A percentile compares a stretch with the other conserved stretches of the same genome.
Evolutionary conservation across 2,113 vertebrate species (phyloP).

Genomic region (Ptilonorhynchus violaceus): DNA sequence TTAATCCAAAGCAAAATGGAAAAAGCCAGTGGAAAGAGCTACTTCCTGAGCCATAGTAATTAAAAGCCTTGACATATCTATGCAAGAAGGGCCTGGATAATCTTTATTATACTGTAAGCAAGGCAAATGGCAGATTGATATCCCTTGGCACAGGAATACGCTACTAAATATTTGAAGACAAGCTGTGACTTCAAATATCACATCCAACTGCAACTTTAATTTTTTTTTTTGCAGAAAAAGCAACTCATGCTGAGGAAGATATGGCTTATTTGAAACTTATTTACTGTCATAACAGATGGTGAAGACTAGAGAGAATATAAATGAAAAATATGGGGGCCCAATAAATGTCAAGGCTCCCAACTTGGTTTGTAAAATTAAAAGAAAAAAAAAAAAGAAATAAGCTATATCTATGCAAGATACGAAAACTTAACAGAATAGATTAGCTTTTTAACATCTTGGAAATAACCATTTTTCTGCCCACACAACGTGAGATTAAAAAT

Average conservation of each 20-base stretch:
- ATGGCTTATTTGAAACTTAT: constrained; percentile 68
- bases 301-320: constrained; percentile 69
- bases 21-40: not conserved
- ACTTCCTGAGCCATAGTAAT: constrained; percentile 9
- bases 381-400: constrained; percentile 15
- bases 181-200: constrained; percentile 70
- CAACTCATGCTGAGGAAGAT: constrained; percentile 69
- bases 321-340: constrained; percentile 71
- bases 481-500: constrained; percentile 18
- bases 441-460: constrained; percentile 56
- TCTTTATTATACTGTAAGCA: constrained; percentile 65
- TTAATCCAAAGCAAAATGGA: not conserved
- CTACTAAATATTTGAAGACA: constrained; percentile 72
- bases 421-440: constrained; percentile 57
- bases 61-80: constrained; percentile 41
- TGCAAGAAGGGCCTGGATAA: constrained; percentile 53
- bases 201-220: constrained; percentile 64
- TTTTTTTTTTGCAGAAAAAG: constrained; percentile 61
- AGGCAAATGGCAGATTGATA: constrained; percentile 67
- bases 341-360: constrained; percentile 67
- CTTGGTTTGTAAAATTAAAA: constrained; percentile 59
- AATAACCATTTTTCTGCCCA: constrained; percentile 52
- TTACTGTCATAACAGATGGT: constrained; percentile 70
- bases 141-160: constrained; percentile 55
- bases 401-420: constrained; percentile 47